Evolutionary conservation across 2,797 vertebrate genomes (phyloP), one percentile per base, ranked within the genome.

Genomic region (Kryptopterus vitreolus): DNA sequence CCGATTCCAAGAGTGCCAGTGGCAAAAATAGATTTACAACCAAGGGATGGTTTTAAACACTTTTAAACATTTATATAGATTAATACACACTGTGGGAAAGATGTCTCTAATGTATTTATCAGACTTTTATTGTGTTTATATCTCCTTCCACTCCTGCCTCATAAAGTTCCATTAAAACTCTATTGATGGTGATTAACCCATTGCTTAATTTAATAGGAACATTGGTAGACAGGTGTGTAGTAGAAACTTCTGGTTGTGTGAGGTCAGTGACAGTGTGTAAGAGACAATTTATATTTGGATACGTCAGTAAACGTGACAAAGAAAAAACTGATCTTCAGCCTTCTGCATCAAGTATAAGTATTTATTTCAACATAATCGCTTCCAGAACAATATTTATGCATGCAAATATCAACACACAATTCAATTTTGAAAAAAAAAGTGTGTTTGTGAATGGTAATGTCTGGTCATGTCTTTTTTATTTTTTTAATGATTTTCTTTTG

Each of bases 281-380:
- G 43, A 76, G 26, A 43, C 31, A 68, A 43, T 24, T 77, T 48
- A 53, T 66, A 58, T 79, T 22, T 26, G 12, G 38, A 68, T 31
- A 35, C 24, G 16, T 75, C n/a, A 75, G 66, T 6, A 2, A 33
- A 16, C 11, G 79, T 22, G 55, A 74, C 63, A 46, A 52, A 77
- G 31, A 83, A 50, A 80, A 83, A 74, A 13, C 70, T 65, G 69
- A 63, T 16, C 53, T 35, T 26, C 11, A 55, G 52, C 2, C 48
- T 70, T 87, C 77, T 58, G 72, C 80, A 87, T 22, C 76, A 35
- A 3, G 53, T 31, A 81, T 78, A 83, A 83, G 20, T 81, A 77
- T 92, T 93, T 91, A 92, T 92, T 92, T 91, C 77, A 87, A 88
- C 88, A 89, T 85, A 80, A 82, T 63, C 86, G 86, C 66, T n/a